Evolutionary conservation across 2,888 invertebrate species (phyloP), one percentile per base, ranked within the genome.

Genomic region (Cephus runcator): DNA sequence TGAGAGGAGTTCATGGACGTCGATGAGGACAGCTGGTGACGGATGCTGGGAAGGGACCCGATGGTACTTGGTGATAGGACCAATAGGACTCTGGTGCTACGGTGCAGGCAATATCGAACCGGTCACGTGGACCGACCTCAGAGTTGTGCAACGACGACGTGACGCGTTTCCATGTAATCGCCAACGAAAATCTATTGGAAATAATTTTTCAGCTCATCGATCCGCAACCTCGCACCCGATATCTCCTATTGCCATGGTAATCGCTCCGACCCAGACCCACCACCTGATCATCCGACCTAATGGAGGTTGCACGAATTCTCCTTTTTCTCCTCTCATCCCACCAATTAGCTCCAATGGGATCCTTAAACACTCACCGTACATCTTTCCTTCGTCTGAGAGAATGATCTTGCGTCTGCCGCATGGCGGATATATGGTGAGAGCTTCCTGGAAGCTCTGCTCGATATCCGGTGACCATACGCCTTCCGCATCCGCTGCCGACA

Each of bases 391-490:
- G 93, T 99, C 99, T 88, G 98, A 98, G 89, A 99, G 95, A 89
- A 99, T 99, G 92, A 99, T 99, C 95, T 99, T 99, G 92, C 99
- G 95, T 89, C 99, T 94, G 85, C 99, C 99, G 93, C 99, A 99
- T 83, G 99, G 99, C 82, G 99, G 99, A 94, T 99, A 99, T 92
- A 99, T 99, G 90, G 99, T 98, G 92, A 99, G 94, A 84, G 99
- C 99, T 94, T 99, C 99, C 93, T 99, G 99, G 93, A 99, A 99
- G 93, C 98, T 98, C 93, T 99, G 99, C 93, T 99, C 99, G 93
- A 99, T 99, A 93, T 99, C 99, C 85, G 99, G 98, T 93, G 98
- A 98, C 99, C 99, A 99, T 81, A 99, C 99, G 88, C 99, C 99
- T 93, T 99, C 99, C 87, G 99, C 99, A 93, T 99, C 99, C 87